Evolutionary conservation across 2,113 vertebrate genomes (phyloP).

Genomic region (Nematolebias whitei): DNA sequence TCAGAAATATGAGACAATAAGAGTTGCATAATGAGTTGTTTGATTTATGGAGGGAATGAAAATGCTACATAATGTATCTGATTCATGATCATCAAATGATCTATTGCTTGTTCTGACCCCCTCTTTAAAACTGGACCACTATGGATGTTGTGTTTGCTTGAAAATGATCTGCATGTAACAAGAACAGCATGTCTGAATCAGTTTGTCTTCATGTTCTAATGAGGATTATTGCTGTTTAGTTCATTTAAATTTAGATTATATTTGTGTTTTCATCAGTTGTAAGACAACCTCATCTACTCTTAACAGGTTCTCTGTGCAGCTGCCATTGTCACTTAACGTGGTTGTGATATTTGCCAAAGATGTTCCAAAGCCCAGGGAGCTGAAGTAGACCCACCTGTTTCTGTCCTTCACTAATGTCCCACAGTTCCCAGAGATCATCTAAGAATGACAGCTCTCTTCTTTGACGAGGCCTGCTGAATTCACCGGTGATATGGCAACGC

Average conservation of each 20-base stretch:
- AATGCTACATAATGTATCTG: conserved; percentile 14
- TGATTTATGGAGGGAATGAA: conserved; percentile 11
- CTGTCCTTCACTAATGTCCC: conserved; percentile 57
- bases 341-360: conserved; percentile 58
- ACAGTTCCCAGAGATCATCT: conserved; percentile 63
- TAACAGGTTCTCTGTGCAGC: conserved; percentile 46
- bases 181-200: conserved; percentile 39
- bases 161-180: conserved; percentile 20
- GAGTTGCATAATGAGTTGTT: conserved; percentile 11
- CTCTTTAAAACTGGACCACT: conserved; percentile 38
- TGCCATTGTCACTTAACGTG: conserved; percentile 66
- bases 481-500: conserved; percentile 53
- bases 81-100: conserved; percentile 33
- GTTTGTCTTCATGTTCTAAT: conserved; percentile 3
- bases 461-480: conserved; percentile 36
- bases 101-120: conserved; percentile 32
- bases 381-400: conserved; percentile 65
- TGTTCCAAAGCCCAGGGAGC: conserved; percentile 45
- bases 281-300: conserved; percentile 21
- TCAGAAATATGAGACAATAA: conserved; percentile 20
- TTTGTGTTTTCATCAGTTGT: not conserved
- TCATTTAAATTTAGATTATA: too few species aligned
- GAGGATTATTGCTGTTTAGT: conserved; percentile 17
- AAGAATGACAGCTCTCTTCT: conserved; percentile 43
- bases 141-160: conserved; percentile 24